Evolutionary conservation across 1,140 invertebrate species (phyloP).

Genomic region (Solen grandis): DNA sequence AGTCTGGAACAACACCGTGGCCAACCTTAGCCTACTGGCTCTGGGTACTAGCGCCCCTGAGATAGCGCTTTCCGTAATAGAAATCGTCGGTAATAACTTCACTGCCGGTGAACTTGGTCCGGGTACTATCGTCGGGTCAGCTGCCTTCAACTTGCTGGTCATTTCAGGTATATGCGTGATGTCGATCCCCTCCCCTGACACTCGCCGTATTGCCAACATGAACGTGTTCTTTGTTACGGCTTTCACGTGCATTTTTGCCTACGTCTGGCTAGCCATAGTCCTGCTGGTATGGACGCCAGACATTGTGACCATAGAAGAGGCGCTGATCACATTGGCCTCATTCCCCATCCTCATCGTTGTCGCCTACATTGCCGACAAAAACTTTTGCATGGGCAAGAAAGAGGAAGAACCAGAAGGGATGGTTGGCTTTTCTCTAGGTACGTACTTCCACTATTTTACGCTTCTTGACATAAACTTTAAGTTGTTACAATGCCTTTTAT

Average conservation of each 20-base stretch:
- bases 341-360: constrained; percentile 83
- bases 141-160: constrained; percentile 86
- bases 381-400: constrained; percentile 77
- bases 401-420: constrained; percentile 56
- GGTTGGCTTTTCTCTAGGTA: constrained; percentile 73
- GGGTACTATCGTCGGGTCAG: constrained; percentile 87
- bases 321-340: constrained; percentile 84
- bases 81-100: constrained; percentile 84
- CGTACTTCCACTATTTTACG: constrained; percentile 49
- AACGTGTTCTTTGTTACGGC: constrained; percentile 84
- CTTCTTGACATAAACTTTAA: not conserved
- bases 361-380: constrained; percentile 83
- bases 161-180: constrained; percentile 85
- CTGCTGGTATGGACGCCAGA: constrained; percentile 81
- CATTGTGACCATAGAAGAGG: constrained; percentile 85
- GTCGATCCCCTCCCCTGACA: constrained; percentile 83
- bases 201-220: constrained; percentile 82
- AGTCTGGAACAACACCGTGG: constrained; percentile 87
- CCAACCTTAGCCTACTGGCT: constrained; percentile 86
- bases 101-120: constrained; percentile 85
- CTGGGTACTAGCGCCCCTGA: constrained; percentile 86
- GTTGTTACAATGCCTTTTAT: not conserved
- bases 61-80: constrained; percentile 85
- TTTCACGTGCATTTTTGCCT: constrained; percentile 84
- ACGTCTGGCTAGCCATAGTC: constrained; percentile 85